Conservation (phyloP, 2,113 vertebrate species). For the Hassar affinis region DNA sequence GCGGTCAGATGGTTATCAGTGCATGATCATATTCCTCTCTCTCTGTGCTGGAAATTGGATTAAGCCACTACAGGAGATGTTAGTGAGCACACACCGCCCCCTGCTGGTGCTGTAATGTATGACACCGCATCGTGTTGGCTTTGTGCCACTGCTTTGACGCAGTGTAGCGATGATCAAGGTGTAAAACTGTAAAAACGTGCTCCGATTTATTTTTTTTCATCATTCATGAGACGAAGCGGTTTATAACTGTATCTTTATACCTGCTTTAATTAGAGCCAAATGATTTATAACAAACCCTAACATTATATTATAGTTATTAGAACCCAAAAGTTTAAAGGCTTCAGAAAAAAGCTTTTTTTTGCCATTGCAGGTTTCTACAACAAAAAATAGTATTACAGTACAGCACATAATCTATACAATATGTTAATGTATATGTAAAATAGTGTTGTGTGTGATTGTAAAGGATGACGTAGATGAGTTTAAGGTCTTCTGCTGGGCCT, state of each 20-base stretch:
- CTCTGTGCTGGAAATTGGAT: not conserved
- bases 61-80: not conserved
- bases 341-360: too few relatives aligned
- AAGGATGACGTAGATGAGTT: too few relatives aligned
- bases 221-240: not conserved
- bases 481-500: too few relatives aligned
- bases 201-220: not conserved
- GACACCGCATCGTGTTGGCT: not conserved
- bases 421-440: too few relatives aligned
- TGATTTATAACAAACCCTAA: not conserved
- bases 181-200: not conserved
- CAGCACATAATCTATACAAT: too few relatives aligned
- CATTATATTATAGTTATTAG: too few relatives aligned
- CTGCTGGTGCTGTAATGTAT: not conserved
- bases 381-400: too few relatives aligned
- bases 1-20: constrained; percentile 28
- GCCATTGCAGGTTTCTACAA: too few relatives aligned
- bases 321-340: too few relatives aligned
- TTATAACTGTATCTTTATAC: not conserved
- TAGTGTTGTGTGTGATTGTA: too few relatives aligned
- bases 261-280: not conserved
- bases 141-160: not conserved
- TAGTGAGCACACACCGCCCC: not conserved
- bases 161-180: not conserved
- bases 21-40: not conserved